These are phyloP conservation scores for Drosophila grimshawi DNA, from an alignment of 1,140 invertebrate species.

Conservation along the genomic window DNA sequence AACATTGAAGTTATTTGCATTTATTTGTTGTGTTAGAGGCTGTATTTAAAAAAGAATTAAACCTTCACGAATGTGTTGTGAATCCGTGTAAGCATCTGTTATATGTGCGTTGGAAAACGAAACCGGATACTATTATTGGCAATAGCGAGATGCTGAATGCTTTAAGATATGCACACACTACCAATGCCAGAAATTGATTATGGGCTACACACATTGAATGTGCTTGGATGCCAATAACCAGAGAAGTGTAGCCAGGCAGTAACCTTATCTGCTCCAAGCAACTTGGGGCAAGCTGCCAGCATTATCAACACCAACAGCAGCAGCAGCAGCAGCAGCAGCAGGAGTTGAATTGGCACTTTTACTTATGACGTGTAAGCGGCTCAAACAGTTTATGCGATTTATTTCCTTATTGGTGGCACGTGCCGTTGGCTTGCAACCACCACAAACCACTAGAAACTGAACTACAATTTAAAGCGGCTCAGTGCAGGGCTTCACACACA, in stretches of 20 bases:
- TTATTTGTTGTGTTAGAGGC: too few species aligned
- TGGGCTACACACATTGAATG: slow-evolving; percentile 24
- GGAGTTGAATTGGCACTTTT: slow-evolving; percentile 35
- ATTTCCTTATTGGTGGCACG: slow-evolving; percentile 54
- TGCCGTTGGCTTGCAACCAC: slow-evolving; percentile 31
- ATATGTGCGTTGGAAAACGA: background rate
- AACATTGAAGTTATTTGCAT: background rate
- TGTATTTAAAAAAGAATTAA: background rate
- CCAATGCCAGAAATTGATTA: slow-evolving; percentile 41
- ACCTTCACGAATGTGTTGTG: slow-evolving; percentile 10
- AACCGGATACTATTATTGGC: slow-evolving; percentile 39
- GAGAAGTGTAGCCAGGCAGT: slow-evolving; percentile 37
- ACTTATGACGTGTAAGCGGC: slow-evolving; percentile 58
- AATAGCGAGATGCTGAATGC: slow-evolving; percentile 11
- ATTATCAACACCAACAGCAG: background rate
- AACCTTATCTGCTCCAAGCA: slow-evolving; percentile 45
- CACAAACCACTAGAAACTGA: slow-evolving; percentile 33
- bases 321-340: background rate
- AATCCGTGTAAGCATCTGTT: slow-evolving; percentile 4
- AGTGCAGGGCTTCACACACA: slow-evolving; percentile 22
- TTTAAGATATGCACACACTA: slow-evolving; percentile 38
- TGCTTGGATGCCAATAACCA: slow-evolving; percentile 43
- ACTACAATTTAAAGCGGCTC: slow-evolving; percentile 37
- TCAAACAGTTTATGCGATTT: slow-evolving; percentile 55
- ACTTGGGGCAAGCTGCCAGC: slow-evolving; percentile 31